A percentile compares a stretch with the other conserved stretches of the same genome.
Evolutionary conservation across 2,888 invertebrate genomes (phyloP).

Genomic region (Lepidonotus clava): DNA sequence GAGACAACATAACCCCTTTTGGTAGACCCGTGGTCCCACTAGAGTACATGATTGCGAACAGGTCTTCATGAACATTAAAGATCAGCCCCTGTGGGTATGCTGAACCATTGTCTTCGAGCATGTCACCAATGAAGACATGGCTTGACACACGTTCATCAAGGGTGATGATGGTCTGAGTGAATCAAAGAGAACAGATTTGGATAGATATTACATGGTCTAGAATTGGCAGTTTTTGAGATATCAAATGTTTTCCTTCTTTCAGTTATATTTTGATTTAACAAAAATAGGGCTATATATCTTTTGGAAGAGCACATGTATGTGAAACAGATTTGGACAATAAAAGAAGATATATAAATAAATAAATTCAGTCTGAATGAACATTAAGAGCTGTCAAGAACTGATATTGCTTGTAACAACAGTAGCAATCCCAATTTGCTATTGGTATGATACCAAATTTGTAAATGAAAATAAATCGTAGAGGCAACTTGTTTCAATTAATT

Average conservation of each 20-base stretch:
- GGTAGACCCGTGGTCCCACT: conserved; percentile 36
- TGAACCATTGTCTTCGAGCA: conserved; percentile 6
- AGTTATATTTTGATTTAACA: not conserved
- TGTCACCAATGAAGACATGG: not conserved
- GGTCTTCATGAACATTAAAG: conserved; percentile 6
- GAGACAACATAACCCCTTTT: conserved; percentile 40
- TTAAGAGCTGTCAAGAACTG: too few species aligned
- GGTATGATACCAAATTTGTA: too few species aligned
- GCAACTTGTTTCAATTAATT: too few species aligned
- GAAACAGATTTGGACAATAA: not conserved
- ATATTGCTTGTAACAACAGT: too few species aligned
- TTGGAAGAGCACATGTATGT: not conserved
- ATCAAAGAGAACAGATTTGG: too few species aligned
- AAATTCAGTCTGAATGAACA: too few species aligned
- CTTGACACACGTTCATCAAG: not conserved
- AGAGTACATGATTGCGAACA: conserved; percentile 19
- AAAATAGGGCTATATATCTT: not conserved
- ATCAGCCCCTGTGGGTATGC: not conserved
- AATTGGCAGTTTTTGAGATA: too few species aligned
- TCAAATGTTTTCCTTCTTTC: not conserved
- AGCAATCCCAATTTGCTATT: too few species aligned
- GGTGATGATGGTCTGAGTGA: not conserved
- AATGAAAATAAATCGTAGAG: too few species aligned
- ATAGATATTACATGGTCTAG: too few species aligned
- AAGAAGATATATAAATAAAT: too few species aligned